phyloP scores from a whole-genome alignment of 2,888 invertebrate species.

The Esperia sulphurella region DNA sequence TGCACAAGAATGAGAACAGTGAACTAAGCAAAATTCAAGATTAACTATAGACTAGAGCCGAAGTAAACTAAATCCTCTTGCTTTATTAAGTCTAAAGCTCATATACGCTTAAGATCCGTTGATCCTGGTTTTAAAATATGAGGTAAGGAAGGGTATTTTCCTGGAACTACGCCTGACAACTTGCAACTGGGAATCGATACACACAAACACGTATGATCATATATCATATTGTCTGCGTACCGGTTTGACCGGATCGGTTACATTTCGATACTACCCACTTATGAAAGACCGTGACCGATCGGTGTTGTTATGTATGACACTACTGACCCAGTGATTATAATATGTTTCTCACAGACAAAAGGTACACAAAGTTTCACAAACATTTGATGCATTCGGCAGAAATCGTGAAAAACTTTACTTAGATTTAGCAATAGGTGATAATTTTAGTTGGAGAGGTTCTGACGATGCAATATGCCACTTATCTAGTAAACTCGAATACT shows the following conservation, averaged over 20 bases:
- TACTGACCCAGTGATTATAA: slow-evolving; percentile 26
- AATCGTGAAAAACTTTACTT: not conserved
- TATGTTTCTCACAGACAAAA: slow-evolving; percentile 1
- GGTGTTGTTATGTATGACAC: slow-evolving; percentile 26
- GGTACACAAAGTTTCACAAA: not conserved
- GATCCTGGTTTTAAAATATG: too few relatives aligned
- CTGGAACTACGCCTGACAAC: too few relatives aligned
- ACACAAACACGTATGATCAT: not conserved
- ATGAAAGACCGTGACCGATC: slow-evolving; percentile 49
- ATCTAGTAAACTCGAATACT: not conserved
- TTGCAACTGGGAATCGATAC: too few relatives aligned
- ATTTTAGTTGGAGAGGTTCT: too few relatives aligned
- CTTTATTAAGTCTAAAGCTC: too few relatives aligned
- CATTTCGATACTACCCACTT: slow-evolving; percentile 17
- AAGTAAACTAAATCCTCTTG: too few relatives aligned
- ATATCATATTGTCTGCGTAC: slow-evolving; percentile 8
- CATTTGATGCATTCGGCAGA: not conserved
- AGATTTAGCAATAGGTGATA: not conserved
- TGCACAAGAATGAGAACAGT: too few relatives aligned
- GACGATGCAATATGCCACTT: too few relatives aligned
- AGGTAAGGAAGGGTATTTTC: too few relatives aligned
- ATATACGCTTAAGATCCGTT: too few relatives aligned
- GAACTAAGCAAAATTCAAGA: too few relatives aligned
- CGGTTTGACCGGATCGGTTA: slow-evolving; percentile 21
- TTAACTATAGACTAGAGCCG: too few relatives aligned